Evolutionary conservation across 2,113 vertebrate genomes (phyloP).

Genomic region (Clarias magur): DNA sequence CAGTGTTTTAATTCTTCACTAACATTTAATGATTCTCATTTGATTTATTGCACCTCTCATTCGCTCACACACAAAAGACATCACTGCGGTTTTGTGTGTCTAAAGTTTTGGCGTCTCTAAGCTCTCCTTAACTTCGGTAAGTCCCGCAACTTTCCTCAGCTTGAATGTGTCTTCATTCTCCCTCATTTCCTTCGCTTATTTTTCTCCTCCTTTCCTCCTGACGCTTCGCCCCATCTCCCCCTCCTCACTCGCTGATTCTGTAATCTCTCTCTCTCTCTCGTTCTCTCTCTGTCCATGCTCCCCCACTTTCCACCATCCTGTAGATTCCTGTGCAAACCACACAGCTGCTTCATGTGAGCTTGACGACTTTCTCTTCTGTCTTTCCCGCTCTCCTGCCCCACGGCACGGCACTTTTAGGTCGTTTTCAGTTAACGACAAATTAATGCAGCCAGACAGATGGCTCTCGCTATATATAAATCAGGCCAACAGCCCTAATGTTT

Average conservation of each 20-base stretch:
- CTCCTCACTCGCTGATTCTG: too few species aligned
- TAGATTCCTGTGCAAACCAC: conserved; percentile 61
- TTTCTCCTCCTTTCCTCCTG: neutral
- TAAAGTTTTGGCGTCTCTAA: conserved; percentile 12
- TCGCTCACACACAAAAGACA: conserved; percentile 26
- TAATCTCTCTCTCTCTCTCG: neutral
- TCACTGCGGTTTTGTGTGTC: neutral
- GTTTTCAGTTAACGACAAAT: conserved; percentile 44
- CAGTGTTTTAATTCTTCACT: conserved; percentile 17
- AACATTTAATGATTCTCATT: conserved; percentile 26
- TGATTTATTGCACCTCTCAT: conserved; percentile 31
- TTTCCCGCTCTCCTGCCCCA: conserved; percentile 6
- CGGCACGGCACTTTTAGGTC: conserved; percentile 26
- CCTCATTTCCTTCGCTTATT: neutral
- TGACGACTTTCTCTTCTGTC: conserved; percentile 28
- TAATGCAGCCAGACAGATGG: conserved; percentile 48
- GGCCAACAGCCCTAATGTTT: conserved; percentile 26
- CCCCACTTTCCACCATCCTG: conserved; percentile 42
- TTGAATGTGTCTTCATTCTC: neutral
- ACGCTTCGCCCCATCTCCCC: neutral
- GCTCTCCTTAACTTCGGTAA: conserved; percentile 17
- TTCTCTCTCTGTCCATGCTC: neutral
- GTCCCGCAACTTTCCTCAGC: neutral
- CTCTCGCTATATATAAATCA: conserved; percentile 38
- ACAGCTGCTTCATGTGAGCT: conserved; percentile 43